These are phyloP conservation scores for Yponomeuta cagnagella DNA, from an alignment of 2,888 invertebrate genomes.

Conservation along the genomic window DNA sequence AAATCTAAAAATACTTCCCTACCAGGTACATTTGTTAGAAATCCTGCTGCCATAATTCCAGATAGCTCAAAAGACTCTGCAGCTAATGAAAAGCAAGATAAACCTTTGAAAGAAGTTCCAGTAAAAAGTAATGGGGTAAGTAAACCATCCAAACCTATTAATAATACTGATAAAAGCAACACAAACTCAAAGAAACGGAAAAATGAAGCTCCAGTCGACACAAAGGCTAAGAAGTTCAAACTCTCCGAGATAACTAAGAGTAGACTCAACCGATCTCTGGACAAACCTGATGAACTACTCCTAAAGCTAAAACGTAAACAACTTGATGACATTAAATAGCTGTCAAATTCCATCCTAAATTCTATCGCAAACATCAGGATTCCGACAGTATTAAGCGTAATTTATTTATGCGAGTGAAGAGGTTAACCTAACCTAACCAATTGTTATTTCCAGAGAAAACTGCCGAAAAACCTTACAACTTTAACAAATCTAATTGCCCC, in stretches of 20 bases:
- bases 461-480: background rate
- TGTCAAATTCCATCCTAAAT: background rate
- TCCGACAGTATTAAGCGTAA: too few species aligned
- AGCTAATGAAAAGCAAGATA: background rate
- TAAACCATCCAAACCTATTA: background rate
- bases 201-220: background rate
- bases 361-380: background rate
- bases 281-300: constrained; percentile 43
- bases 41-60: background rate
- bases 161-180: background rate
- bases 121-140: background rate
- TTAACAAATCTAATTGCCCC: background rate
- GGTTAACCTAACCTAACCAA: too few species aligned
- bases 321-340: background rate
- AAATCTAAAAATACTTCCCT: background rate
- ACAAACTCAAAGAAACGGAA: background rate
- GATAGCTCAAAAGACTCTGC: background rate
- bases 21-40: background rate
- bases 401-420: too few species aligned
- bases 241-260: background rate
- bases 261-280: constrained; percentile 20
- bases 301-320: background rate
- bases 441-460: background rate
- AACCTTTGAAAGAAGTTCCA: background rate
- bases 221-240: background rate